Evolutionary conservation across 2,113 vertebrate genomes (phyloP).

Genomic region (Chloropsis cyanopogon): DNA sequence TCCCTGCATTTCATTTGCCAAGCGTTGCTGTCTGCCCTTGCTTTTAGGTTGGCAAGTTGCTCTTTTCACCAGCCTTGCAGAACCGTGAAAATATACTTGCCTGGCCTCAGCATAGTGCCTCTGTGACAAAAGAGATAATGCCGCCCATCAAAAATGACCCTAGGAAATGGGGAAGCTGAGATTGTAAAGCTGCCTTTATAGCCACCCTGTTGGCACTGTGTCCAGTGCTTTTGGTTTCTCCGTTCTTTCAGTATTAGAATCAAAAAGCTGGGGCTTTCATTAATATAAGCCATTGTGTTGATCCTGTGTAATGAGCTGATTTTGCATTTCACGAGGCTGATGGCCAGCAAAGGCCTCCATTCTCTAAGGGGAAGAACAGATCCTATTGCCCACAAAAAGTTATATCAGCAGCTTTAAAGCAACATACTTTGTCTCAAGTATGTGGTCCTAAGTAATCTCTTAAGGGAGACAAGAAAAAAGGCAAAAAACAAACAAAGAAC

Average conservation of each 20-base stretch:
- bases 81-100: constrained; percentile 25
- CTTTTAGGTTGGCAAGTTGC: not conserved
- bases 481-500: not conserved
- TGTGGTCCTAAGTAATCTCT: not conserved
- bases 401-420: not conserved
- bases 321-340: not conserved
- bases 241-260: not conserved
- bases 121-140: constrained; percentile 42
- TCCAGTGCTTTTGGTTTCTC: not conserved
- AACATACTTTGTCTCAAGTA: not conserved
- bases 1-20: not conserved
- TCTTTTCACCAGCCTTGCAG: constrained; percentile 19
- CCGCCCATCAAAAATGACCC: constrained; percentile 46
- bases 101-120: not conserved
- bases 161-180: constrained; percentile 33
- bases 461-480: not conserved
- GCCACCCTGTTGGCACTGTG: not conserved
- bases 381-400: not conserved
- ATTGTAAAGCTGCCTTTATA: constrained; percentile 38
- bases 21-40: constrained; percentile 13
- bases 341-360: not conserved
- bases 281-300: not conserved
- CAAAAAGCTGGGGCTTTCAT: not conserved
- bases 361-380: not conserved
- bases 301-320: not conserved